phyloP scores from a whole-genome alignment of 2,113 vertebrate genomes.

The Labrus mixtus region DNA sequence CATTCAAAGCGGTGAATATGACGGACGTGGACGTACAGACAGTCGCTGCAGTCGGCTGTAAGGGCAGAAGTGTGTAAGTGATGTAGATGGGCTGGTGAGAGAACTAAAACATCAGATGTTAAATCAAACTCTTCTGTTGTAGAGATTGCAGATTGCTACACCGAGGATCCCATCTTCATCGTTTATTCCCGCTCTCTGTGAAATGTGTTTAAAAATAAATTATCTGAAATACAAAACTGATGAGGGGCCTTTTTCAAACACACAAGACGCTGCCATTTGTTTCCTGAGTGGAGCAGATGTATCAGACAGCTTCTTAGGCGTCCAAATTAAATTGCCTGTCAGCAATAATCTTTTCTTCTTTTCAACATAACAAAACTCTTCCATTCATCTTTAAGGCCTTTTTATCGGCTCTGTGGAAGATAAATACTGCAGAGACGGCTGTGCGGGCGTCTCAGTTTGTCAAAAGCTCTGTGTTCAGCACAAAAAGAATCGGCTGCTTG shows the following conservation, averaged over 20 bases:
- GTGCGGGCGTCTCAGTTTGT: neutral
- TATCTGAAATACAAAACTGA: neutral
- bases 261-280: conserved; percentile 3
- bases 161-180: no score
- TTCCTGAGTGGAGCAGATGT: neutral
- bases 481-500: neutral
- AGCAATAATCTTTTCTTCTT: conserved; percentile 20
- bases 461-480: conserved; percentile 22
- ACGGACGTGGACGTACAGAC: no score
- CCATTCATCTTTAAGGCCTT: neutral
- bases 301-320: neutral
- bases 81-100: no score
- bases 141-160: no score
- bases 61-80: no score
- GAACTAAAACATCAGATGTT: no score
- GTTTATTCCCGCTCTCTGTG: no score
- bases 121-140: no score
- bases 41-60: no score
- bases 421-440: neutral
- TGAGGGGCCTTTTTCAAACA: neutral
- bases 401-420: neutral
- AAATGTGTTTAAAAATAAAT: neutral
- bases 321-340: conserved; percentile 21
- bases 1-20: no score
- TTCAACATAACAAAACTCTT: neutral